A percentile compares a stretch with the other conserved stretches of the same genome.
phyloP scores from a whole-genome alignment of 2,888 invertebrate species.

The Epicampocera succincta region DNA sequence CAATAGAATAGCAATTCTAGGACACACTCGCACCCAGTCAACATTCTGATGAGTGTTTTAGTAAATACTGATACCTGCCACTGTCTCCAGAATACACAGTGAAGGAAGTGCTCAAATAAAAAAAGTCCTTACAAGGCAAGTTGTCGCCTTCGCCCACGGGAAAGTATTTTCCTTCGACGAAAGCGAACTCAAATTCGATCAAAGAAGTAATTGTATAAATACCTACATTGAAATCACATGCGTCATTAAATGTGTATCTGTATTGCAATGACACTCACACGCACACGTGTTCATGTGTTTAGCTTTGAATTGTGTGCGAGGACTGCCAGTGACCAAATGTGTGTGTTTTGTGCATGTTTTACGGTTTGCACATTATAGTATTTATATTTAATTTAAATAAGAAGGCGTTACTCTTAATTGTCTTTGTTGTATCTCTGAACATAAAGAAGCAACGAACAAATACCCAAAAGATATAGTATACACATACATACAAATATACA shows the following conservation, averaged over 20 bases:
- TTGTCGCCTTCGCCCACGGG: too few relatives aligned
- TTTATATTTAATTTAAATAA: conserved; percentile 44
- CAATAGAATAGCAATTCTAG: too few relatives aligned
- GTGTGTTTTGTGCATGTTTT: conserved; percentile 29
- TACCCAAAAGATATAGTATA: too few relatives aligned
- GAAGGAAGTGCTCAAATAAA: too few relatives aligned
- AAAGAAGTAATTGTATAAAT: conserved; percentile 5
- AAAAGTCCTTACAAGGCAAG: too few relatives aligned
- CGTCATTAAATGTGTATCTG: conserved; percentile 48
- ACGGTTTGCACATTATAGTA: conserved; percentile 18
- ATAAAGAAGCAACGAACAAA: neutral
- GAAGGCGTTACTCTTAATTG: conserved; percentile 48
- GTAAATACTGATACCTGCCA: too few relatives aligned
- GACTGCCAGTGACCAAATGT: neutral
- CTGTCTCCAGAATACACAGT: too few relatives aligned
- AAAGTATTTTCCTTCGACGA: too few relatives aligned
- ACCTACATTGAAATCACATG: conserved; percentile 31
- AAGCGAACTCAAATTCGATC: neutral
- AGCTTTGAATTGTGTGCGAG: conserved; percentile 2
- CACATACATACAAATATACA: neutral
- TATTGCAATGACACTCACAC: conserved; percentile 18
- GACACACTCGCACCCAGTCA: too few relatives aligned
- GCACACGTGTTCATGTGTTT: conserved; percentile 12
- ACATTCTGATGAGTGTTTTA: too few relatives aligned
- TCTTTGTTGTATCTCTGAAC: conserved; percentile 6